These are phyloP conservation scores for Lemur catta DNA, from an alignment of 2,797 vertebrate species.

Conservation along the genomic window DNA sequence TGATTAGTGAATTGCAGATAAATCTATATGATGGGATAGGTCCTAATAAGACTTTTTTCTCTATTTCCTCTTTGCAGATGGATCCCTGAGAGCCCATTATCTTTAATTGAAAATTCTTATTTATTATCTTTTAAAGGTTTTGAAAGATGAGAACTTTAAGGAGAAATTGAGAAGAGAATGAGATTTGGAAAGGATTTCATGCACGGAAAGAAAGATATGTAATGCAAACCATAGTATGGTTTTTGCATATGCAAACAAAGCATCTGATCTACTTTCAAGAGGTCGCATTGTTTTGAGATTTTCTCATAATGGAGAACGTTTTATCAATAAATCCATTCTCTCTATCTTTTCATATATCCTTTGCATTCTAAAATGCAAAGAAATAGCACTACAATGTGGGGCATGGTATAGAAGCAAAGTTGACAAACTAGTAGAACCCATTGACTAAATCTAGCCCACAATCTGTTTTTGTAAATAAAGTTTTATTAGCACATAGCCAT, in stretches of 20 bases:
- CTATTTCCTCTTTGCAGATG: conserved; percentile 54
- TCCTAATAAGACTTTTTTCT: conserved; percentile 44
- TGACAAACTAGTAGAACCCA: background rate
- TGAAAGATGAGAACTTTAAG: conserved; percentile 39
- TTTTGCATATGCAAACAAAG: conserved; percentile 43
- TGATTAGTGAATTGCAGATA: conserved; percentile 35
- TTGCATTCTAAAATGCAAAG: background rate
- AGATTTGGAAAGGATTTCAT: conserved; percentile 47
- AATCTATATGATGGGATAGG: conserved; percentile 22
- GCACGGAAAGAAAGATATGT: background rate
- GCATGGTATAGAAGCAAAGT: background rate
- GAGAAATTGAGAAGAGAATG: conserved; percentile 16
- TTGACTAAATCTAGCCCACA: background rate
- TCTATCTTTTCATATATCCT: background rate
- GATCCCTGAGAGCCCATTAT: conserved; percentile 58
- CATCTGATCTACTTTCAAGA: conserved; percentile 9
- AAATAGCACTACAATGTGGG: background rate
- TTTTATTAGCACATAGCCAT: background rate
- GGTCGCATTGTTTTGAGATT: background rate
- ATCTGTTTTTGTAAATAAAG: background rate
- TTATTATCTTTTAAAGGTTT: conserved; percentile 61
- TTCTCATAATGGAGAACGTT: background rate
- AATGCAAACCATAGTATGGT: background rate
- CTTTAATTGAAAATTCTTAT: conserved; percentile 59
- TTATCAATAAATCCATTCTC: background rate